phyloP scores from a whole-genome alignment of 2,888 invertebrate species.

The Melipona beecheii region DNA sequence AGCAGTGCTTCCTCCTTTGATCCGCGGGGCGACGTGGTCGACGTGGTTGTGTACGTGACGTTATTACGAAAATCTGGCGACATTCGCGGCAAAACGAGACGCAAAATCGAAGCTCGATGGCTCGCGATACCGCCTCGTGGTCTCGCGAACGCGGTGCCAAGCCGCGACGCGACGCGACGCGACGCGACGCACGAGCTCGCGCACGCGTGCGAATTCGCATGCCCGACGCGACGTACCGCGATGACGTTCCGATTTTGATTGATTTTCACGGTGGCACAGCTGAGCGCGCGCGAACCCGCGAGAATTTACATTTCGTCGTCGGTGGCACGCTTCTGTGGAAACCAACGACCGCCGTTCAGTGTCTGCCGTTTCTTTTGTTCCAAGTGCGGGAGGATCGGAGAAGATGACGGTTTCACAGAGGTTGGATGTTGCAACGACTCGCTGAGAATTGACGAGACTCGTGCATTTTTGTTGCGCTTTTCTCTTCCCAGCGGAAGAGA shows the following conservation, averaged over 20 bases:
- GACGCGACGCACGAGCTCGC: conserved; percentile 4
- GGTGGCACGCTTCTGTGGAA: too few species aligned
- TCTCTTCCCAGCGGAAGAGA: too few species aligned
- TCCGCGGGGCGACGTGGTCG: conserved; percentile 68
- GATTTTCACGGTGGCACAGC: conserved; percentile 53
- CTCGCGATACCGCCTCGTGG: not conserved
- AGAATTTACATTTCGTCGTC: not conserved
- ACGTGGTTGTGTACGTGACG: conserved; percentile 76
- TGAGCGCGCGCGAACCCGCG: conserved; percentile 38
- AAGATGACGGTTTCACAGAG: too few species aligned
- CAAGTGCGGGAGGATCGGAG: too few species aligned
- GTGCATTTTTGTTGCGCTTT: too few species aligned
- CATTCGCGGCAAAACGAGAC: conserved; percentile 25
- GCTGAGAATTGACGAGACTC: too few species aligned
- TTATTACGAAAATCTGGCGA: conserved; percentile 74
- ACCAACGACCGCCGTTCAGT: too few species aligned
- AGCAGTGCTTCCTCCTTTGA: conserved; percentile 74
- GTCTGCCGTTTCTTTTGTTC: too few species aligned
- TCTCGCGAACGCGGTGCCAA: too few species aligned
- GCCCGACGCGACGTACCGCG: conserved; percentile 38
- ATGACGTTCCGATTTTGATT: conserved; percentile 58
- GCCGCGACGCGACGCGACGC: not conserved
- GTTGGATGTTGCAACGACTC: too few species aligned
- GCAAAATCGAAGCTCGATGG: conserved; percentile 59
- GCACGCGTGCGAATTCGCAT: conserved; percentile 41